These are phyloP conservation scores for Takifugu rubripes DNA, from an alignment of 2,797 vertebrate species.

Conservation along the genomic window DNA sequence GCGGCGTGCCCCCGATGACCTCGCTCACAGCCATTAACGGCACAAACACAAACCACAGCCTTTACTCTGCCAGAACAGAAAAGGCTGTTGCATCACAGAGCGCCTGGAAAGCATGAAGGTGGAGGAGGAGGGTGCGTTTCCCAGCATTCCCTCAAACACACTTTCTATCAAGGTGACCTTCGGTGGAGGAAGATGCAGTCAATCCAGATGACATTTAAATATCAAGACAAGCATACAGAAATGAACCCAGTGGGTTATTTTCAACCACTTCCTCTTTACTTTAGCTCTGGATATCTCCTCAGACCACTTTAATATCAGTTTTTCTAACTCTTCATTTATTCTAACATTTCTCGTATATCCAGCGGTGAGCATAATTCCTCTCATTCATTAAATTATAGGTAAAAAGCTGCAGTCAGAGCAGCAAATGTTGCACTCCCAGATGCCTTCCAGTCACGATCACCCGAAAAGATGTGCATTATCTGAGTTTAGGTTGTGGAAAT, in stretches of 20 bases:
- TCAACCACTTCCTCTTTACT: too few relatives aligned
- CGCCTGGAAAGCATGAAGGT: conserved; percentile 30
- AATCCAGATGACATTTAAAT: too few relatives aligned
- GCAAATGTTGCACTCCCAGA: too few relatives aligned
- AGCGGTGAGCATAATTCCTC: conserved; percentile 1
- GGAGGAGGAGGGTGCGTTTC: conserved; percentile 6
- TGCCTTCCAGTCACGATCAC: too few relatives aligned
- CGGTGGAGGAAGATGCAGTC: too few relatives aligned
- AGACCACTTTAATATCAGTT: too few relatives aligned
- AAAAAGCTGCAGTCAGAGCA: neutral
- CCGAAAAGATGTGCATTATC: neutral
- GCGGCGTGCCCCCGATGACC: conserved; percentile 31
- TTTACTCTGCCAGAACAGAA: conserved; percentile 27
- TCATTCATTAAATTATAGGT: neutral
- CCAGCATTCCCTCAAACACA: conserved; percentile 18
- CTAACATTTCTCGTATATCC: neutral
- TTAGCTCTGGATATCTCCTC: too few relatives aligned
- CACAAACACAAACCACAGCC: conserved; percentile 47
- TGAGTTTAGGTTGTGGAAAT: conserved; percentile 8
- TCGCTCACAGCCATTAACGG: conserved; percentile 50
- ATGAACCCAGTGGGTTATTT: too few relatives aligned
- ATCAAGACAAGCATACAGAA: too few relatives aligned
- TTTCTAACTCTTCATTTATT: too few relatives aligned
- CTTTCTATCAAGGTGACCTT: conserved; percentile 6
- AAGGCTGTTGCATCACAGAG: conserved; percentile 37